Evolutionary conservation across 2,797 vertebrate species (phyloP).

Genomic region (Rhinella marina): DNA sequence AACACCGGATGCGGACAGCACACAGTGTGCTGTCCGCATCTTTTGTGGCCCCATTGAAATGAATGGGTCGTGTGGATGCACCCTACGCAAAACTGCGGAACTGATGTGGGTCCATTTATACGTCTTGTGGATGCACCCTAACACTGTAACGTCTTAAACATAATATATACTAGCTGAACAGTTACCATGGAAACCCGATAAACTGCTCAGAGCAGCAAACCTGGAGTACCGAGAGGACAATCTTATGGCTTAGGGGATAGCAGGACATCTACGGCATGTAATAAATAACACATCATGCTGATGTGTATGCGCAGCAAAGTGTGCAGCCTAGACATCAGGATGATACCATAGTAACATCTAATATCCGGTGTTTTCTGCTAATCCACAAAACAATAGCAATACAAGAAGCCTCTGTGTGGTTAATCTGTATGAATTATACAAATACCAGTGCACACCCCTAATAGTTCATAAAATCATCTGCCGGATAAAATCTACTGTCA

Average conservation of each 20-base stretch:
- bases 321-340: background rate
- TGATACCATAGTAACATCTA: background rate
- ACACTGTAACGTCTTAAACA: background rate
- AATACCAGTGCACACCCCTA: background rate
- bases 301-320: background rate
- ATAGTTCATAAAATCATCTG: background rate
- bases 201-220: background rate
- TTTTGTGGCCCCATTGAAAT: too few relatives aligned
- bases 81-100: too few relatives aligned
- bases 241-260: background rate
- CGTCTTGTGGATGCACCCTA: too few relatives aligned
- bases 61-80: too few relatives aligned
- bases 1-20: too few relatives aligned
- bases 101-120: too few relatives aligned
- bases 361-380: background rate
- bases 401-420: background rate
- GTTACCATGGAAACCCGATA: constrained; percentile 16
- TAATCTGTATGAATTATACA: background rate
- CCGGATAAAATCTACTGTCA: background rate
- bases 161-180: constrained; percentile 1
- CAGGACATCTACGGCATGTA: background rate
- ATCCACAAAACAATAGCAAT: background rate
- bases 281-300: background rate
- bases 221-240: background rate
- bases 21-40: too few relatives aligned